Base-by-base conservation (phyloP, 1,140 invertebrate genomes). In the Atopsyche davidsoni region DNA sequence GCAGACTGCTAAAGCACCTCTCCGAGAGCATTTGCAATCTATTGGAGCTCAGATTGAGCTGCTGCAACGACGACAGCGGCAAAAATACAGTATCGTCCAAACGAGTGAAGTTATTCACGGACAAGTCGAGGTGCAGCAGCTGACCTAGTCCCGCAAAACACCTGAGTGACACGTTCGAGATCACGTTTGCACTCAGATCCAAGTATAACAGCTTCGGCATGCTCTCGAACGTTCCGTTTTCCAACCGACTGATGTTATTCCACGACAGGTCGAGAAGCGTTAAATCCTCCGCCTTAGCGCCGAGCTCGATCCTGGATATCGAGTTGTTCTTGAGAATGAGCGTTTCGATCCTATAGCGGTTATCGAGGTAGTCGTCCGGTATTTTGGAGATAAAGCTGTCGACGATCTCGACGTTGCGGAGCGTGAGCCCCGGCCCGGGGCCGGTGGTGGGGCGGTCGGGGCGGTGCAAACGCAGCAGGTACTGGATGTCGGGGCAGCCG, bases 1-100 rank as follows among this genome's bases (percentile, higher is more conserved):
- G 67, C 21, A 88, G 74, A 25, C 77, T 79, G 47, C 79, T 75
- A 59, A 87, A 87, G 60, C 71, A 78, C 16, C 66, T 63, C 25
- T 77, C 72, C 1, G 72, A 72, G 2, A 86, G 59, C 2, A 67
- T 59, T 47, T 77, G 68, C 34, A 90, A 65, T 21, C 74, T 73
- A 64, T 91, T 91, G 22, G 77, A 75, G 47, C 82, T 80, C 32
- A 90, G 68, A 61, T 87, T 82, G 0, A 89, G 70, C 62, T 81
- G 78, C 60, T 85, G 80, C 14, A 91, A 61, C 40, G 73, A 76
- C 38, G 70, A 72, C 7, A 85, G 59, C 3, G 79, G 73, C 18
- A 67, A 65, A 49, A 85, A 75, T 6, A 77, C 70, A 14, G 67
- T 66, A 45, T 78, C 76, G 4, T 77, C 69, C 38, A 91, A 61